Evolutionary conservation across 2,113 vertebrate genomes (phyloP).

Genomic region (Tachysurus fulvidraco): DNA sequence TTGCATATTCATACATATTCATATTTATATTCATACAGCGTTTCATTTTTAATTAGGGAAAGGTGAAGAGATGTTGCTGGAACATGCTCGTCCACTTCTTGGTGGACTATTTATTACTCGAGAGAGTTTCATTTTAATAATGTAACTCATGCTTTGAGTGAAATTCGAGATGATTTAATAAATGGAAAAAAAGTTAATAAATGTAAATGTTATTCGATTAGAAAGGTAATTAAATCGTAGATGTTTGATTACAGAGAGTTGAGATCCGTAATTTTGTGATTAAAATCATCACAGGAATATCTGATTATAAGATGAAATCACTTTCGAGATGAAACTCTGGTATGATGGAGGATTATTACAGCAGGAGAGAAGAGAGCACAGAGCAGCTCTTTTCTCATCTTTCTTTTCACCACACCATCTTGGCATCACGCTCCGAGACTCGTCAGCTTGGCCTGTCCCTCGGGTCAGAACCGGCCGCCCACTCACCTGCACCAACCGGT

Average conservation of each 20-base stretch:
- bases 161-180: background rate
- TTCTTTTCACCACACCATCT: background rate
- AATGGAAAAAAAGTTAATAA: background rate
- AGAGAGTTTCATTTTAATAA: background rate
- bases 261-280: background rate
- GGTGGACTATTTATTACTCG: background rate
- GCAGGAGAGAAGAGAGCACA: background rate
- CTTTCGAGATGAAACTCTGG: background rate
- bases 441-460: conserved; percentile 44
- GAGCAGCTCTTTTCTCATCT: background rate
- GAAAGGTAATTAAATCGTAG: background rate
- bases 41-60: background rate
- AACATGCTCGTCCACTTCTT: background rate
- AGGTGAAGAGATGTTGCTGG: background rate
- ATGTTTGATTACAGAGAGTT: background rate
- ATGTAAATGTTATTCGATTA: background rate
- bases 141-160: background rate
- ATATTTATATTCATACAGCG: background rate
- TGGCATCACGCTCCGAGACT: conserved; percentile 40
- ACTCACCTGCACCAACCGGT: conserved; percentile 53
- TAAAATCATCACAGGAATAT: background rate
- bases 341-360: background rate
- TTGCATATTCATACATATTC: background rate
- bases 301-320: background rate
- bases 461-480: conserved; percentile 51